Base-by-base conservation (phyloP, 1,140 invertebrate genomes). In the Bombus confusus region DNA sequence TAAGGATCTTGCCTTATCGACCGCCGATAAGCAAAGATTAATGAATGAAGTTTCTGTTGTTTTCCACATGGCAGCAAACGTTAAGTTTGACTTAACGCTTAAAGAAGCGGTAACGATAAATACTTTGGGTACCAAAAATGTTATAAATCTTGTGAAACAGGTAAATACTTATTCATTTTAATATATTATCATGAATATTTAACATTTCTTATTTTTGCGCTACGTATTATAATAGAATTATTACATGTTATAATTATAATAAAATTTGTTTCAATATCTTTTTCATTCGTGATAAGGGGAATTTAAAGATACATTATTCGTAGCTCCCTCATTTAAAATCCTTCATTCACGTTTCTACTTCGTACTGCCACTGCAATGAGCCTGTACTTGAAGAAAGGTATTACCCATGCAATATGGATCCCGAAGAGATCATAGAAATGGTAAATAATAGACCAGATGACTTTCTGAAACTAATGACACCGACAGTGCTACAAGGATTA, bases 41-140 rank as follows among this genome's bases (percentile, higher is more conserved):
- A 91, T 94, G 0, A 93, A 96, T 22, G 96, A 97, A 83, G 96
- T 98, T 31, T 96, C 97, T 47, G 96, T 98, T n/a, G 95, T 99
- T 1, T 98, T 99, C 94, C 98, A 99, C 92, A 98, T 97, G 90
- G 98, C 98, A n/a, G 98, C 98, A 37, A 98, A 98, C 91, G 97
- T 97, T 41, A 94, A 95, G 25, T 96, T 96, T 83, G 95, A 96
- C 86, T 89, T 96, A 83, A 78, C 94, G 0, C 88, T 96, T 52
- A 96, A 95, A 86, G 89, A 90, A 13, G 96, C 96, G 6, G 86
- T 96, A 8, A 92, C 91, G 18, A 93, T 95, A 80, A 96, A 96
- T 84, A 95, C 95, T 1, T 91, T 92, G 31, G 95, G 96, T 12
- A 95, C 95, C 0, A 75, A 89, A 8, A 94, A 95, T 31, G 88